Evolutionary conservation across 2,797 vertebrate species (phyloP), one percentile per base, ranked within the genome.

Genomic region (Microctenopoma lineatum): DNA sequence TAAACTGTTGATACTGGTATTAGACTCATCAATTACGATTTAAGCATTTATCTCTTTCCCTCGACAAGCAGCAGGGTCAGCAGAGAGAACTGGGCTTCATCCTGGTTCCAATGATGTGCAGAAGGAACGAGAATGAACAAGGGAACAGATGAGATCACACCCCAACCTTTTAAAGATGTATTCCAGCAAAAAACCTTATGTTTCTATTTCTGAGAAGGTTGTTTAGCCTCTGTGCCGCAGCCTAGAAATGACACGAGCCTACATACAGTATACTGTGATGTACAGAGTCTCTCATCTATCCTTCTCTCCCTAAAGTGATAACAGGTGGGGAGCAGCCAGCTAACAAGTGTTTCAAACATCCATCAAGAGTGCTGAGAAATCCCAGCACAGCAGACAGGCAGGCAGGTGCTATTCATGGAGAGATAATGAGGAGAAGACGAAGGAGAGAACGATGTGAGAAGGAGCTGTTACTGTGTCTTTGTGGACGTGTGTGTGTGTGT

Each of bases 341-440:
- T 80, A 89, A 88, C 87, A 83, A 88, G 84, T 84, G 85, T 88
- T 86, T 84, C 71, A 75, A 86, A 83, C 80, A 84, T 80, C 55
- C 68, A 64, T 45, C 57, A 21, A 65, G 64, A 79, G 70, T 52
- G 68, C 51, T 63, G 76, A 88, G 68, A 84, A 81, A 80, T 84
- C 79, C 76, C 84, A 78, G 66, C 1, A 16, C 77, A 74, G 66
- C 67, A 79, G 61, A 80, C 63, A 80, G 74, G 64, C 54, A 1
- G 75, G 75, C 82, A 83, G 85, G 79, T 85, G 85, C 84, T 90
- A 89, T 92, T 91, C 87, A 85, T 76, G 81, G 85, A 75, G 65
- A 79, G 75, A 88, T 90, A 92, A 90, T 88, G 84, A 89, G 83
- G 56, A 52, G 34, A 61, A 78, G 76, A 84, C 65, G 61, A 67